phyloP scores from a whole-genome alignment of 2,113 vertebrate genomes.

The Anas platyrhynchos region DNA sequence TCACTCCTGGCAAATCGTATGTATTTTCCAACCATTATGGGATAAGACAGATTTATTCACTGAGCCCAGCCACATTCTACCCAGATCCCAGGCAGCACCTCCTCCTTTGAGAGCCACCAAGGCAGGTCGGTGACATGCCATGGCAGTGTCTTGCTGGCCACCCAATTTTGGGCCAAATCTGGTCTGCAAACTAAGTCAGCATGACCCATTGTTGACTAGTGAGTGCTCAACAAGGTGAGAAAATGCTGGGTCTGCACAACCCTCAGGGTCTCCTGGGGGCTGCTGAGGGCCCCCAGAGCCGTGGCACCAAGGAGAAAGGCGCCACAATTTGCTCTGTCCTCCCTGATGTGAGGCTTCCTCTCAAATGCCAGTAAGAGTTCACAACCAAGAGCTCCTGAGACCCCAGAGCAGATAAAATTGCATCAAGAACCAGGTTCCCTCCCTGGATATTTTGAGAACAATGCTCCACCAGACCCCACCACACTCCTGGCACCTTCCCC shows the following conservation, averaged over 20 bases:
- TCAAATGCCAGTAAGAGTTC: not conserved
- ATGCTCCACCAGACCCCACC: not conserved
- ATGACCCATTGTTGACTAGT: not conserved
- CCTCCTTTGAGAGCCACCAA: not conserved
- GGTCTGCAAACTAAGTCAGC: not conserved
- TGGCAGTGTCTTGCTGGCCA: not conserved
- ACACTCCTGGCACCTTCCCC: not conserved
- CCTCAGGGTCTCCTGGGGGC: not conserved
- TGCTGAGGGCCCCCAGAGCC: not conserved
- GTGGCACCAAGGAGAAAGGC: not conserved
- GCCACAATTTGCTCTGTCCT: not conserved
- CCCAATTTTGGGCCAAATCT: not conserved
- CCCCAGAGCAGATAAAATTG: not conserved
- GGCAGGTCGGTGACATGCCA: not conserved
- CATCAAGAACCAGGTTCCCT: not conserved
- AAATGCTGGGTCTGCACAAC: fast-evolving
- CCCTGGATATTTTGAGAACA: not conserved
- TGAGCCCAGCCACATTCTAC: not conserved
- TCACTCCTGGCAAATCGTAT: not conserved
- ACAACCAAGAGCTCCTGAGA: not conserved
- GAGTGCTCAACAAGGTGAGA: not conserved
- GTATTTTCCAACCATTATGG: not conserved
- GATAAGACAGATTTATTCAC: not conserved
- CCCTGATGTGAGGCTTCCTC: not conserved
- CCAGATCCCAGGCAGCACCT: not conserved